phyloP scores from a whole-genome alignment of 2,113 vertebrate species.

The Carassius gibelio region DNA sequence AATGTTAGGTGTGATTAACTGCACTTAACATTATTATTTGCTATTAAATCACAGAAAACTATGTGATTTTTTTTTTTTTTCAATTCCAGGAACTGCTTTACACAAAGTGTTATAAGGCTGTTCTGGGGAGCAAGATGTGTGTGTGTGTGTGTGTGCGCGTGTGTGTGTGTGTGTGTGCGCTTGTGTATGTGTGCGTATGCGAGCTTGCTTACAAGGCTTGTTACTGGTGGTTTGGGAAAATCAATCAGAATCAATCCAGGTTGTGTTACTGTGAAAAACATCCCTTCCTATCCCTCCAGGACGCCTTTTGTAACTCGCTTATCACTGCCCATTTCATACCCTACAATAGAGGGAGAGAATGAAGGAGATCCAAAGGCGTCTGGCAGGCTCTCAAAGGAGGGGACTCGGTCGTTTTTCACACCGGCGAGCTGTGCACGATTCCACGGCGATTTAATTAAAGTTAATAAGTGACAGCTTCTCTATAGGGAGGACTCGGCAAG shows the following conservation, averaged over 20 bases:
- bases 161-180: neutral
- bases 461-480: slow-evolving; percentile 55
- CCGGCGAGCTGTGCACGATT: slow-evolving; percentile 49
- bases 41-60: too few species aligned
- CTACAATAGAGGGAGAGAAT: slow-evolving; percentile 60
- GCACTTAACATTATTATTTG: too few species aligned
- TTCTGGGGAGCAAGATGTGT: slow-evolving; percentile 1
- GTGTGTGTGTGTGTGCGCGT: neutral
- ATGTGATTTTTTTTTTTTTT: neutral
- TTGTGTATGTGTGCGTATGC: neutral
- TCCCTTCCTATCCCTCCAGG: slow-evolving; percentile 56
- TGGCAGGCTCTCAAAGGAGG: slow-evolving; percentile 61
- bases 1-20: too few species aligned
- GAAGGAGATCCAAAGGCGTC: slow-evolving; percentile 60
- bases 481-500: slow-evolving; percentile 11
- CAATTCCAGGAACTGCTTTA: slow-evolving; percentile 26
- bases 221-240: slow-evolving; percentile 62
- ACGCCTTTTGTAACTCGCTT: slow-evolving; percentile 56
- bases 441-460: slow-evolving; percentile 68
- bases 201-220: slow-evolving; percentile 31
- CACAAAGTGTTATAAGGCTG: slow-evolving; percentile 24
- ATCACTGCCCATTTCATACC: slow-evolving; percentile 63
- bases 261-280: slow-evolving; percentile 47
- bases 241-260: slow-evolving; percentile 67
- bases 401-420: slow-evolving; percentile 59